These are phyloP conservation scores for Cydia pomonella DNA, from an alignment of 1,140 invertebrate genomes.

Conservation along the genomic window DNA sequence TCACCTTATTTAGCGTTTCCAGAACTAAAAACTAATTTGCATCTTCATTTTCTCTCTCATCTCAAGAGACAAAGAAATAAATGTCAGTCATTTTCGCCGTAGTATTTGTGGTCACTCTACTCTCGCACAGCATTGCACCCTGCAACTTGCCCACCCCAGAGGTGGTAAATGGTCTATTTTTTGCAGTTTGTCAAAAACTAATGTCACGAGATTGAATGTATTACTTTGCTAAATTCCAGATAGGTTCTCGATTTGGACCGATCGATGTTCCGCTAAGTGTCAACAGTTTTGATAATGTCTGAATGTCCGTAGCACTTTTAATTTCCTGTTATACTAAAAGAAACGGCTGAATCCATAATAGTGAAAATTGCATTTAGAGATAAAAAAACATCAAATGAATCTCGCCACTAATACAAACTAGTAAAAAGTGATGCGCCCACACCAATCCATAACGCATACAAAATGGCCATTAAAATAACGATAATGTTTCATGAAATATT, in stretches of 20 bases:
- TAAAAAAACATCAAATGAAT: too few relatives aligned
- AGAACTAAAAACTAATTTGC: too few relatives aligned
- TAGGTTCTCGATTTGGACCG: constrained; percentile 27
- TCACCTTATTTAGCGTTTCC: too few relatives aligned
- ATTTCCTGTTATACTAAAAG: too few relatives aligned
- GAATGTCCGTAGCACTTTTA: neutral
- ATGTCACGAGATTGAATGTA: constrained; percentile 38
- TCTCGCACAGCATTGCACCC: constrained; percentile 20
- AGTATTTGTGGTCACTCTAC: neutral
- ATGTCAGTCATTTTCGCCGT: neutral
- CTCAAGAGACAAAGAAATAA: too few relatives aligned
- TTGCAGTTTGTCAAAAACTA: constrained; percentile 39
- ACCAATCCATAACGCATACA: constrained; percentile 34
- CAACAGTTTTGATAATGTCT: neutral
- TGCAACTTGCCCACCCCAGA: constrained; percentile 16
- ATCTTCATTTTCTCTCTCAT: too few relatives aligned
- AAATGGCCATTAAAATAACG: constrained; percentile 41
- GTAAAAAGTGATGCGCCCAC: neutral
- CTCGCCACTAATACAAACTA: neutral
- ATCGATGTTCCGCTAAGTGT: neutral
- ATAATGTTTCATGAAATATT: constrained; percentile 76
- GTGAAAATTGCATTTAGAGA: too few relatives aligned
- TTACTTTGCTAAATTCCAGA: constrained; percentile 37
- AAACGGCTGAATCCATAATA: too few relatives aligned
- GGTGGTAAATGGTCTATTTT: constrained; percentile 43